Evolutionary conservation across 2,888 invertebrate species (phyloP).

Genomic region (Cerastis leucographa): DNA sequence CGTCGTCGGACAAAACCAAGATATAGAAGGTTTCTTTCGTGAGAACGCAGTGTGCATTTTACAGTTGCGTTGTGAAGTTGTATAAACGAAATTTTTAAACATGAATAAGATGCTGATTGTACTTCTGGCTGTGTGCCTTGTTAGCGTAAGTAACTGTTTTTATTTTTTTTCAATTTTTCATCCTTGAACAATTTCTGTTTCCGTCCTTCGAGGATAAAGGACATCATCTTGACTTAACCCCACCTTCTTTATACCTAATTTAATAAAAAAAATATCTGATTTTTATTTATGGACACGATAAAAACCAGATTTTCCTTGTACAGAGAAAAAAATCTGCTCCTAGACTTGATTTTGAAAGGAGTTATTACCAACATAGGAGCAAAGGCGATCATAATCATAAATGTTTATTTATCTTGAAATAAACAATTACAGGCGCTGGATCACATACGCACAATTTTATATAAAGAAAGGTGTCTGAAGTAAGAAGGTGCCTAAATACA

Average conservation of each 20-base stretch:
- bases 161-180: background rate
- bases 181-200: background rate
- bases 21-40: slow-evolving; percentile 68
- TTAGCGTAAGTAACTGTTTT: slow-evolving; percentile 76
- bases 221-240: background rate
- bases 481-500: background rate
- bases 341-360: background rate
- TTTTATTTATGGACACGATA: background rate
- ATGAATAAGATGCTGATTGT: slow-evolving; percentile 83
- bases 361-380: background rate
- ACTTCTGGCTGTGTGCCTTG: slow-evolving; percentile 81
- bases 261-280: background rate
- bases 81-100: slow-evolving; percentile 57
- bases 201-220: background rate
- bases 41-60: slow-evolving; percentile 68
- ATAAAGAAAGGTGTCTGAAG: background rate
- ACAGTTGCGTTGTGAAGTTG: slow-evolving; percentile 68
- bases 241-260: background rate
- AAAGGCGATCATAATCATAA: background rate
- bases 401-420: background rate
- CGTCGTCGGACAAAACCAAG: slow-evolving; percentile 54
- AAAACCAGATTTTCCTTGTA: background rate
- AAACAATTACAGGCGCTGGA: background rate
- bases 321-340: background rate
- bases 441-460: background rate